Evolutionary conservation across 1,140 invertebrate species (phyloP).

Genomic region (Platyura marginata): DNA sequence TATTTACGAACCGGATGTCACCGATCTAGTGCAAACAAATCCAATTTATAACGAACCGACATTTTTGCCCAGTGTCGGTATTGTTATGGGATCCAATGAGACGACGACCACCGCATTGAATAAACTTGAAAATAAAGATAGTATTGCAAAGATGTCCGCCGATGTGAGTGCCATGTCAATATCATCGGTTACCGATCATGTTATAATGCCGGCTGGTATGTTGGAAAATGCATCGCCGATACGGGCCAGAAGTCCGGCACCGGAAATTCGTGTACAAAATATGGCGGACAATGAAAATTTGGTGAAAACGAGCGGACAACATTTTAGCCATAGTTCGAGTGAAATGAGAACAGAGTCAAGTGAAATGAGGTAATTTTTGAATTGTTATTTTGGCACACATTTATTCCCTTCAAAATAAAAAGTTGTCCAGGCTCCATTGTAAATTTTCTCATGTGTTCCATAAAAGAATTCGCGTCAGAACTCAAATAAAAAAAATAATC

Average conservation of each 20-base stretch:
- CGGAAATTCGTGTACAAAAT: conserved; percentile 34
- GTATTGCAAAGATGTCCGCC: conserved; percentile 21
- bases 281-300: conserved; percentile 8
- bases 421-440: too few relatives aligned
- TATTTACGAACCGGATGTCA: conserved; percentile 25
- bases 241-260: conserved; percentile 29
- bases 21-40: conserved; percentile 11
- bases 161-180: conserved; percentile 29
- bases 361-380: background rate
- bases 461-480: too few relatives aligned
- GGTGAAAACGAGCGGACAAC: conserved; percentile 2
- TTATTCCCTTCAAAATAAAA: too few relatives aligned
- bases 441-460: too few relatives aligned
- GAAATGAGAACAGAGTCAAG: background rate
- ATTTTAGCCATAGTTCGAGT: background rate
- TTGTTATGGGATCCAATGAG: conserved; percentile 33
- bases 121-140: conserved; percentile 24
- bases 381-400: too few relatives aligned
- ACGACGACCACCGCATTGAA: conserved; percentile 10
- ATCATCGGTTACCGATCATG: conserved; percentile 31
- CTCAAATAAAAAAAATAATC: too few relatives aligned
- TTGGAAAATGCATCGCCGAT: conserved; percentile 18
- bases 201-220: conserved; percentile 29
- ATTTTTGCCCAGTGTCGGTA: conserved; percentile 41
- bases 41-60: conserved; percentile 24